Percentiles rank a stretch among this genome's conserved stretches.
Evolutionary conservation across 2,113 vertebrate species (phyloP).

Genomic region (Ammospiza nelsoni): DNA sequence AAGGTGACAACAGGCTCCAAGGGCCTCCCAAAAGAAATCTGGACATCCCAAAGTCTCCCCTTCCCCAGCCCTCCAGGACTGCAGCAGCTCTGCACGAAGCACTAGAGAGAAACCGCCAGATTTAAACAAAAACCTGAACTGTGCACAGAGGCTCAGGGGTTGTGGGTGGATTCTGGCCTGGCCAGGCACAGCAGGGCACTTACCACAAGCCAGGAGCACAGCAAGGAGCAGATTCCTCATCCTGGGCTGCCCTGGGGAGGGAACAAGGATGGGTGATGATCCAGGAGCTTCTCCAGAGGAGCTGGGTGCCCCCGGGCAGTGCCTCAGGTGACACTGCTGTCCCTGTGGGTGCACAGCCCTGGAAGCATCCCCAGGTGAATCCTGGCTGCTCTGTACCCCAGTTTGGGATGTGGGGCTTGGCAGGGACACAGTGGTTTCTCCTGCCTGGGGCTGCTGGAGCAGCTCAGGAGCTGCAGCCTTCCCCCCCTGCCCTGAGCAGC

Average conservation of each 20-base stretch:
- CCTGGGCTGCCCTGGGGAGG: neutral
- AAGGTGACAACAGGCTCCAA: neutral
- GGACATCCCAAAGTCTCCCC: neutral
- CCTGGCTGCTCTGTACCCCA: accelerated
- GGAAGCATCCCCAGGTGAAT: accelerated
- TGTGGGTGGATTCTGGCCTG: accelerated
- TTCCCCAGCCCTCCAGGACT: neutral
- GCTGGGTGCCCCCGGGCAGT: neutral
- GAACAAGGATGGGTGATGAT: accelerated
- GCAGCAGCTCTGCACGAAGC: accelerated
- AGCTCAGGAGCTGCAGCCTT: neutral
- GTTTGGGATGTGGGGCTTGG: neutral
- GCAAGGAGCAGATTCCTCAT: slow-evolving; percentile 55
- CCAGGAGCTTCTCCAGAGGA: accelerated
- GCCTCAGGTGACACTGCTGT: accelerated
- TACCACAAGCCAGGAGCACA: slow-evolving; percentile 26
- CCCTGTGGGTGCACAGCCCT: neutral
- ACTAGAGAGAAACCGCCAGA: neutral
- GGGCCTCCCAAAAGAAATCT: neutral
- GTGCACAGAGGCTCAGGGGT: neutral
- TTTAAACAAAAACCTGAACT: neutral
- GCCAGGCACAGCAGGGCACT: neutral
- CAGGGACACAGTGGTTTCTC: accelerated
- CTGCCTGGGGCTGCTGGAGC: neutral
- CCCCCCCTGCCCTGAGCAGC: accelerated